These are phyloP conservation scores for Athene noctua DNA, from an alignment of 2,113 vertebrate genomes.

Conservation along the genomic window DNA sequence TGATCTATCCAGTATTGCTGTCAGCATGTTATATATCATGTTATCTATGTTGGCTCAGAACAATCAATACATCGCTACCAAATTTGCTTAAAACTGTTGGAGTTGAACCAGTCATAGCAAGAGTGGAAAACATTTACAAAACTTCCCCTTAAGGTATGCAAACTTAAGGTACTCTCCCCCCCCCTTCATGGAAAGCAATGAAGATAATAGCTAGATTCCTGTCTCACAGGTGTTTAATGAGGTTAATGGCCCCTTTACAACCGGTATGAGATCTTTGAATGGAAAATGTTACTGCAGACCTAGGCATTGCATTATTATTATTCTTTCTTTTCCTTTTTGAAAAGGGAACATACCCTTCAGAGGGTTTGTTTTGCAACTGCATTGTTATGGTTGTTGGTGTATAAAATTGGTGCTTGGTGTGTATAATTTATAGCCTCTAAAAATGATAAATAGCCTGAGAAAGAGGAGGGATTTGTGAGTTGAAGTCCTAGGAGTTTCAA, in stretches of 20 bases:
- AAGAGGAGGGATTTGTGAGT: slow-evolving; percentile 66
- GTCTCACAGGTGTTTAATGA: slow-evolving; percentile 20
- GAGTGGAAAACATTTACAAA: background rate
- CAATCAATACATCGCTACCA: slow-evolving; percentile 3
- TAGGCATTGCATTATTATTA: background rate
- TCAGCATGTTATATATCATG: background rate
- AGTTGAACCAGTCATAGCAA: slow-evolving; percentile 5
- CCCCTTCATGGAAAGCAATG: background rate
- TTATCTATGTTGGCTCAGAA: slow-evolving; percentile 20
- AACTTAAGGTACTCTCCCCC: background rate
- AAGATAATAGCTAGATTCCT: background rate
- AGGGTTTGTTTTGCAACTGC: slow-evolving; percentile 59
- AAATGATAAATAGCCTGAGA: slow-evolving; percentile 71
- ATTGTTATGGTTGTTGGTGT: slow-evolving; percentile 74
- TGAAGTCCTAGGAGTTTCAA: slow-evolving; percentile 63
- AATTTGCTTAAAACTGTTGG: slow-evolving; percentile 22
- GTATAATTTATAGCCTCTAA: slow-evolving; percentile 75
- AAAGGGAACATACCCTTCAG: slow-evolving; percentile 56
- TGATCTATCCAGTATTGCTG: slow-evolving; percentile 16
- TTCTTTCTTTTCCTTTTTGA: slow-evolving; percentile 15
- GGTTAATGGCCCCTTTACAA: background rate
- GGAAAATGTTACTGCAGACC: background rate
- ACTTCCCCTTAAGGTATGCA: background rate
- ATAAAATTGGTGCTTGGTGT: slow-evolving; percentile 71
- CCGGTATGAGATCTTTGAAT: background rate